These are phyloP conservation scores for Psittacula cyanocephala DNA, from an alignment of 2,113 vertebrate genomes.

Conservation along the genomic window DNA sequence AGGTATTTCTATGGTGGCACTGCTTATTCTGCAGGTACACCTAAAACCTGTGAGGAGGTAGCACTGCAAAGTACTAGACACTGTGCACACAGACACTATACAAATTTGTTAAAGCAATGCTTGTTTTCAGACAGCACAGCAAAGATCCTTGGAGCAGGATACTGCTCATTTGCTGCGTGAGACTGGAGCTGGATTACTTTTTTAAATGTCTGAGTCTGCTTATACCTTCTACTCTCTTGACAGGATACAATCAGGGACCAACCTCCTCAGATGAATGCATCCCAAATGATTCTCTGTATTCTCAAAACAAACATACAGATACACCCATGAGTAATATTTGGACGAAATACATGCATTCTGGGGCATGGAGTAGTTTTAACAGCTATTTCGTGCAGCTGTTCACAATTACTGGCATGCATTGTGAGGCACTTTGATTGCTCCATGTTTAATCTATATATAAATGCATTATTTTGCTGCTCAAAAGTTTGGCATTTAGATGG, in stretches of 20 bases:
- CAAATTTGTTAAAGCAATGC: accelerated
- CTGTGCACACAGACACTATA: accelerated
- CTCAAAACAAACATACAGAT: neutral
- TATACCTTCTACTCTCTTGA: neutral
- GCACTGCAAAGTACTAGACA: neutral
- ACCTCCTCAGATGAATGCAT: neutral
- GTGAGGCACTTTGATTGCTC: constrained; percentile 1
- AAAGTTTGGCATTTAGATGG: constrained; percentile 34
- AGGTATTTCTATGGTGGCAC: neutral
- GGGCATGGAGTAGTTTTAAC: neutral
- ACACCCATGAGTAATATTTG: neutral
- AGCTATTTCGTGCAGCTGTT: constrained; percentile 32
- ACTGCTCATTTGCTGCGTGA: neutral
- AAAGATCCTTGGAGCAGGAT: neutral
- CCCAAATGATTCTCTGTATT: neutral
- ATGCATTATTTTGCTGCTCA: neutral
- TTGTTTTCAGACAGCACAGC: neutral
- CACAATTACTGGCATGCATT: neutral
- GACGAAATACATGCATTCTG: neutral
- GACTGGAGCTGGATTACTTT: neutral
- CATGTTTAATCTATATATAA: constrained; percentile 30
- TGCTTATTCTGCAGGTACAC: neutral
- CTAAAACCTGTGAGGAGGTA: neutral
- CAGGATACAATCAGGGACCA: neutral
- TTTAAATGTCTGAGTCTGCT: neutral